phyloP scores from a whole-genome alignment of 92 coral and sea anemone species.

The Meandrina meandrites region DNA sequence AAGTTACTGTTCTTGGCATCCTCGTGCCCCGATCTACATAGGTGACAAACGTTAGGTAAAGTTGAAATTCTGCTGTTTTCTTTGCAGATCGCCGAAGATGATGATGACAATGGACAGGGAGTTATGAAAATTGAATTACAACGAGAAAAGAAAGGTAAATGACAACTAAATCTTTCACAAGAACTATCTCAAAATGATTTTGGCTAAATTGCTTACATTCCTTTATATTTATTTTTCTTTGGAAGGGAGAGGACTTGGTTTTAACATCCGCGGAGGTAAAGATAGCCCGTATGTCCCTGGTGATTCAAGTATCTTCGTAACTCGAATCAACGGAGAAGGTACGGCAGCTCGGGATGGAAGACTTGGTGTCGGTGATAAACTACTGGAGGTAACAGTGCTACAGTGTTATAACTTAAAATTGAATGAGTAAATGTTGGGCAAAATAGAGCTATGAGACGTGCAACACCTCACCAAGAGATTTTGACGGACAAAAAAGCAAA shows the following conservation, averaged over 20 bases:
- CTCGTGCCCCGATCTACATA: neutral
- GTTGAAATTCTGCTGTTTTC: neutral
- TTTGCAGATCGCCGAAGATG: constrained; percentile 33
- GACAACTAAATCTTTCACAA: neutral
- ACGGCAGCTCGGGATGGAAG: constrained; percentile 92
- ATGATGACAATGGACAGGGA: constrained; percentile 49
- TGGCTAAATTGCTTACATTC: neutral
- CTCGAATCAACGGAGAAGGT: constrained; percentile 83
- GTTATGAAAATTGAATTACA: constrained; percentile 68
- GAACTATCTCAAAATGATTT: neutral
- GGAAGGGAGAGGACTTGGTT: constrained; percentile 79
- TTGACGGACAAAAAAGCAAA: neutral
- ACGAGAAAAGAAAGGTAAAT: constrained; percentile 77
- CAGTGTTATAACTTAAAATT: neutral
- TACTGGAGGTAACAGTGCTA: constrained; percentile 76
- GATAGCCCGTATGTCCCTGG: constrained; percentile 93
- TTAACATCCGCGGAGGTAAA: constrained; percentile 92
- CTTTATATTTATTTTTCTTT: neutral
- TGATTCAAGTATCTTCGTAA: constrained; percentile 92
- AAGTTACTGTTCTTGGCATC: neutral
- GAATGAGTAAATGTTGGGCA: neutral
- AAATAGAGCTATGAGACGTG: neutral
- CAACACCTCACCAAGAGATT: neutral
- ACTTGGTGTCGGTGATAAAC: constrained; percentile 81
- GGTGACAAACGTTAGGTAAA: too few species aligned